phyloP scores from a whole-genome alignment of 2,113 vertebrate species.

The Gambusia holbrooki region DNA sequence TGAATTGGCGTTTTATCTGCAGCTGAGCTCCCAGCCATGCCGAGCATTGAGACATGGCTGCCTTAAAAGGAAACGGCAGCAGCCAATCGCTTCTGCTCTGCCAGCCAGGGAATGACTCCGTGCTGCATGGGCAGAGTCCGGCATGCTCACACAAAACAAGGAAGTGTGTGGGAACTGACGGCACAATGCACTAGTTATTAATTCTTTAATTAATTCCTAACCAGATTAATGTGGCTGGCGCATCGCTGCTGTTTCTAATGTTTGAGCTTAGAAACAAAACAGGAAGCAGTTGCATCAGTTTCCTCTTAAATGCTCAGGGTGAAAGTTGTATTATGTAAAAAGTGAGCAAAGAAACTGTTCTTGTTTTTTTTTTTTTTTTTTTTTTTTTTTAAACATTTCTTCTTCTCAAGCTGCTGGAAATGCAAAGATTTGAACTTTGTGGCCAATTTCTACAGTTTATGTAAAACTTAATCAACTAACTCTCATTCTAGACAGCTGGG shows the following conservation, averaged over 20 bases:
- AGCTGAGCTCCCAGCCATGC: no score
- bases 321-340: neutral
- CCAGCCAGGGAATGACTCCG: conserved; percentile 61
- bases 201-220: no score
- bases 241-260: no score
- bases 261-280: neutral
- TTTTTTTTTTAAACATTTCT: no score
- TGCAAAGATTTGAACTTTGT: no score
- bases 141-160: conserved; percentile 40
- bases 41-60: conserved; percentile 73
- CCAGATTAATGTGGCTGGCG: neutral
- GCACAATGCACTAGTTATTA: neutral
- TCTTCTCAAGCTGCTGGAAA: no score
- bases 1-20: no score
- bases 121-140: conserved; percentile 54
- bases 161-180: conserved; percentile 59
- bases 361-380: no score
- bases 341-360: no score
- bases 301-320: neutral
- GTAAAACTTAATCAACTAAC: no score
- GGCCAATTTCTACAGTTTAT: no score
- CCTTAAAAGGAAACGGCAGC: conserved; percentile 79
- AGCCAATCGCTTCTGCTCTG: conserved; percentile 72
- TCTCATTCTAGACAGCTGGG: no score
- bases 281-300: neutral